Percentiles rank a stretch among this genome's conserved stretches.
Evolutionary conservation across 2,888 invertebrate genomes (phyloP).

Genomic region (Patella depressa): DNA sequence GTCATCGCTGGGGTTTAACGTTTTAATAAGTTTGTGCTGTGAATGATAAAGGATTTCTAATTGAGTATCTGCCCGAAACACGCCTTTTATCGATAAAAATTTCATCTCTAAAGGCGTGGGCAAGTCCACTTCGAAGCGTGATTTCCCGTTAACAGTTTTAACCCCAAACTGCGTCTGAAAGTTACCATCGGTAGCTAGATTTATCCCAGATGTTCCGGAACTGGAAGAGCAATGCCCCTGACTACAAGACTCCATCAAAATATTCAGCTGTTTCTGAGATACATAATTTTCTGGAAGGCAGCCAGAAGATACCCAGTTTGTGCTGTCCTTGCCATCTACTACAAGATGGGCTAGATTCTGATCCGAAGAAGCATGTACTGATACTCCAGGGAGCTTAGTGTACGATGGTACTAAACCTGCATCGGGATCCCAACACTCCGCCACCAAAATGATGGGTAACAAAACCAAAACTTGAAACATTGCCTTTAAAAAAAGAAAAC

Average conservation of each 20-base stretch:
- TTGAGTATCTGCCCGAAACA: slow-evolving; percentile 28
- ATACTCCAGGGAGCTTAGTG: slow-evolving; percentile 42
- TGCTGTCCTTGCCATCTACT: slow-evolving; percentile 47
- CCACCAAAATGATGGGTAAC: slow-evolving; percentile 6
- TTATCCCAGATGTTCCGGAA: slow-evolving; percentile 8
- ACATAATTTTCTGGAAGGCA: slow-evolving; percentile 46
- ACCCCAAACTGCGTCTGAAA: slow-evolving; percentile 31
- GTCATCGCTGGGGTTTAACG: slow-evolving; percentile 31
- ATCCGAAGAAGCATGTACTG: slow-evolving; percentile 36
- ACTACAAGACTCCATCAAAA: slow-evolving; percentile 37
- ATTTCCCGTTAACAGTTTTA: slow-evolving; percentile 11
- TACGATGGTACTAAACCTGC: slow-evolving; percentile 48
- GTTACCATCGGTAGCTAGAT: slow-evolving; percentile 42
- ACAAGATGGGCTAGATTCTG: slow-evolving; percentile 24
- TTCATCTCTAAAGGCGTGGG: slow-evolving; percentile 16
- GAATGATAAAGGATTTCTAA: slow-evolving; percentile 15
- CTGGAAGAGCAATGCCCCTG: slow-evolving; percentile 29
- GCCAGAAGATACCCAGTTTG: slow-evolving; percentile 48
- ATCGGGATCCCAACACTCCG: slow-evolving; percentile 48
- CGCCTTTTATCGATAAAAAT: slow-evolving; percentile 38
- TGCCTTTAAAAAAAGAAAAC: no score
- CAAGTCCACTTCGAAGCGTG: slow-evolving; percentile 24
- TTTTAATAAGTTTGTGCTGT: slow-evolving; percentile 22
- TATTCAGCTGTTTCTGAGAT: slow-evolving; percentile 38
- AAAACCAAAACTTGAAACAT: neutral